Percentiles rank a stretch among this genome's conserved stretches.
phyloP scores from a whole-genome alignment of 2,888 invertebrate genomes.

The Diplazon laetatorius region DNA sequence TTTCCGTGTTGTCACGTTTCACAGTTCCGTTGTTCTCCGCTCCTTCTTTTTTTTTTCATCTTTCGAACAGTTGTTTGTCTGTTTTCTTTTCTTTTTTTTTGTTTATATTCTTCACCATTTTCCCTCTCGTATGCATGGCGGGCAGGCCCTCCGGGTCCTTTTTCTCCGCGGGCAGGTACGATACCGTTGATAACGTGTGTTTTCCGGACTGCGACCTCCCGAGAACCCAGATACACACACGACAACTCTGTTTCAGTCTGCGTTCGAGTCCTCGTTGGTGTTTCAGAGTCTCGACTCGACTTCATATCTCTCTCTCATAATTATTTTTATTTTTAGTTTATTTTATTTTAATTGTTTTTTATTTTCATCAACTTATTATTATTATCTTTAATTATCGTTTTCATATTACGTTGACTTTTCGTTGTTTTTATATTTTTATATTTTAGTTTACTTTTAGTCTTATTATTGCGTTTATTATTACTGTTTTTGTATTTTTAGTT shows the following conservation, averaged over 20 bases:
- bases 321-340: no score
- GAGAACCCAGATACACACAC: no score
- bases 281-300: conserved; percentile 20
- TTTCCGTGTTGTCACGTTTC: conserved; percentile 34
- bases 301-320: no score
- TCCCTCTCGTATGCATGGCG: background rate
- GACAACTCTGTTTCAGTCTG: no score
- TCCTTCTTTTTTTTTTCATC: conserved; percentile 36
- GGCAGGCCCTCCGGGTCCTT: conserved; percentile 19
- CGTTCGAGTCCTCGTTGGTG: background rate
- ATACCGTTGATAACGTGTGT: conserved; percentile 28
- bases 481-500: no score
- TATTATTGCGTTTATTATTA: no score
- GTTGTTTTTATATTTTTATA: no score
- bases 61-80: conserved; percentile 45
- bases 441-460: no score
- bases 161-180: conserved; percentile 11
- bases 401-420: no score
- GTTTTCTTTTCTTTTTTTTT: conserved; percentile 25
- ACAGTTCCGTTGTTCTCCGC: conserved; percentile 39
- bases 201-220: conserved; percentile 51
- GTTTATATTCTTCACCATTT: conserved; percentile 29
- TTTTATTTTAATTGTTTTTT: no score
- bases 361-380: no score
- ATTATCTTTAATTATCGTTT: no score